Base-by-base conservation (phyloP, 1,140 invertebrate species). In the Philotrypesis tridentata region DNA sequence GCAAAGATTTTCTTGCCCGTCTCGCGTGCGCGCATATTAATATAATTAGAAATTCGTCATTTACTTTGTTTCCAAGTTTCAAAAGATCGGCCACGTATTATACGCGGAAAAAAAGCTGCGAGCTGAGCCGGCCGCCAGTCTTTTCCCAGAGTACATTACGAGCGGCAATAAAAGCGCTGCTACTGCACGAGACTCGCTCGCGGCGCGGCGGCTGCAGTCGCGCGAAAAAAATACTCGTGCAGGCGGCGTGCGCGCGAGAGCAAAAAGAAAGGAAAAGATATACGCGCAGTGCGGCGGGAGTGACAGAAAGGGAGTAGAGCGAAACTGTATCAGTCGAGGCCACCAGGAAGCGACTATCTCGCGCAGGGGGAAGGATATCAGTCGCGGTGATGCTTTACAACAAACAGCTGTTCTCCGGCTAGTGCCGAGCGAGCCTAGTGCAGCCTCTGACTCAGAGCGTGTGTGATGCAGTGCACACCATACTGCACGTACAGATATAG, bases 301-400 rank as follows among this genome's bases (percentile, higher is more conserved):
- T 67, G 25, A 79, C 27, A 72, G 67, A 78, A 72, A 74, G 60
- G 29, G 29, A 60, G 37, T 11, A 40, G 48, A 74, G 79, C 61
- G 25, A 76, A 83, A 72, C 27, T n/a, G 27, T 21, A 80, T 17
- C 7, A 65, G 61, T 85, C 88, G 89, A 90, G 89, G 89, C 87
- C 89, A 89, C 87, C 89, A 89, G 89, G 89, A 90, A 90, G 88
- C 86, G 79, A 84, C 87, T 88, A 87, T 89, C 86, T 88, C 85
- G 25, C 23, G 88, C 27, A 0, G 33, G 37, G 33, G 27, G 55
- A 25, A 75, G 68, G 86, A 86, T 87, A 89, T 88, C 85, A 85
- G 71, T 84, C 75, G 80, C n/a, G n/a, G n/a, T n/a, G n/a, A n/a
- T n/a, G 43, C 67, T 72, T 86, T 86, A 87, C 86, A 87, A 86